Percentiles rank a stretch among this genome's conserved stretches.
phyloP scores from a whole-genome alignment of 2,113 vertebrate genomes.

The Anoura caudifer region DNA sequence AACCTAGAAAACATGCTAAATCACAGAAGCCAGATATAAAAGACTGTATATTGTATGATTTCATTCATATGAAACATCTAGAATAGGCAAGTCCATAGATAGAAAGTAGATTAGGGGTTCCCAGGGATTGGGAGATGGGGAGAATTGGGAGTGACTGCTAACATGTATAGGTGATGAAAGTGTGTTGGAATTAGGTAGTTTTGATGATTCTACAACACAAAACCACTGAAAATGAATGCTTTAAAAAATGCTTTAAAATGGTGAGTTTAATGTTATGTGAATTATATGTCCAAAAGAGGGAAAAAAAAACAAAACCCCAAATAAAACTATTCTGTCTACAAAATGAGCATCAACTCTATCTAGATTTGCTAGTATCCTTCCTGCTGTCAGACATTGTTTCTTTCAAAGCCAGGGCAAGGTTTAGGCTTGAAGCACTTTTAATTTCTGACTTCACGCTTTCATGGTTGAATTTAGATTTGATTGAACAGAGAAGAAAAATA shows the following conservation, averaged over 20 bases:
- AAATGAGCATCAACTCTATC: neutral
- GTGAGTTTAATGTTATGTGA: neutral
- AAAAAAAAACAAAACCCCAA: neutral
- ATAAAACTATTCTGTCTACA: neutral
- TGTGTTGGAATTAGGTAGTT: neutral
- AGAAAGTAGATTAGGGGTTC: neutral
- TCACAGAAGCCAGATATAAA: neutral
- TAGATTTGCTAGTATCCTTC: neutral
- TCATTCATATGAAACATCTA: neutral
- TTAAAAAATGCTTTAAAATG: conserved; percentile 28
- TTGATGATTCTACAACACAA: neutral
- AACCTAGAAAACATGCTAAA: neutral
- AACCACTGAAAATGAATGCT: neutral
- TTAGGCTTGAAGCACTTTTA: neutral
- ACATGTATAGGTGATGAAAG: neutral
- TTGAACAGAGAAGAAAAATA: neutral
- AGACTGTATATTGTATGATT: neutral
- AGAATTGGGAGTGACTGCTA: neutral
- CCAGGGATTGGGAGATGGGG: neutral
- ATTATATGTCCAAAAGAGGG: neutral
- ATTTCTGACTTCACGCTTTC: neutral
- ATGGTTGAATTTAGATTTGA: neutral
- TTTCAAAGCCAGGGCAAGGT: neutral
- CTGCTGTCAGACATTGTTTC: neutral
- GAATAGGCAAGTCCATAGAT: neutral